Conservation (phyloP, 92 coral and sea anemone species). For the Palythoa grandis region DNA sequence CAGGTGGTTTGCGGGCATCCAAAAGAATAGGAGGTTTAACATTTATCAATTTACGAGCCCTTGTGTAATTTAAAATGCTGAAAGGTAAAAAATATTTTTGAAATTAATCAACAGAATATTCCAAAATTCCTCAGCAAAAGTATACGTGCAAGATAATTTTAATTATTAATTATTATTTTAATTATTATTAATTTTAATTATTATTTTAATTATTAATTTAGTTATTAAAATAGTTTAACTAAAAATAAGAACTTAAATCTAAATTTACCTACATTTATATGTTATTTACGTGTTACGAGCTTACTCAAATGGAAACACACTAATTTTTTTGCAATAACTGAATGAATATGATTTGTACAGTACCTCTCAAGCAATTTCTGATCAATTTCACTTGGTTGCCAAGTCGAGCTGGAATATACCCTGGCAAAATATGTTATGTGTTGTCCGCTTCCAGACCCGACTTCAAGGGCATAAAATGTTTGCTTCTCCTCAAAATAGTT, state of each 20-base stretch:
- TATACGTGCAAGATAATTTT: too few species aligned
- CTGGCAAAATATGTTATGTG: conserved; percentile 34
- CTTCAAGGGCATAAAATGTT: conserved; percentile 23
- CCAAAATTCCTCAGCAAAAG: too few species aligned
- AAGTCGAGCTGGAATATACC: conserved; percentile 11
- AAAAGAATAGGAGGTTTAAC: conserved; percentile 29
- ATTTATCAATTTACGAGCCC: not conserved
- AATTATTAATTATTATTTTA: too few species aligned
- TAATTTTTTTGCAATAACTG: not conserved
- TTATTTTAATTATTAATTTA: too few species aligned
- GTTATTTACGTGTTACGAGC: too few species aligned
- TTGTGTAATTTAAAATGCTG: conserved; percentile 26
- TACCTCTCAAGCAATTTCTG: conserved; percentile 23
- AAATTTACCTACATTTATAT: too few species aligned
- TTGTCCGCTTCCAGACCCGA: conserved; percentile 42
- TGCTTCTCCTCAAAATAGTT: conserved; percentile 17
- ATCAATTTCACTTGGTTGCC: conserved; percentile 41
- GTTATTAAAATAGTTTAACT: too few species aligned
- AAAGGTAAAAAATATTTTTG: not conserved
- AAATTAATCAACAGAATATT: too few species aligned
- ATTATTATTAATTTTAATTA: too few species aligned
- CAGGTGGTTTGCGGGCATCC: conserved; percentile 32
- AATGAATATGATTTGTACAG: not conserved
- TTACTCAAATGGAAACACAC: not conserved
- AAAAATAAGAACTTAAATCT: too few species aligned